phyloP scores from a whole-genome alignment of 2,888 invertebrate species.

The Abscondita cerata region DNA sequence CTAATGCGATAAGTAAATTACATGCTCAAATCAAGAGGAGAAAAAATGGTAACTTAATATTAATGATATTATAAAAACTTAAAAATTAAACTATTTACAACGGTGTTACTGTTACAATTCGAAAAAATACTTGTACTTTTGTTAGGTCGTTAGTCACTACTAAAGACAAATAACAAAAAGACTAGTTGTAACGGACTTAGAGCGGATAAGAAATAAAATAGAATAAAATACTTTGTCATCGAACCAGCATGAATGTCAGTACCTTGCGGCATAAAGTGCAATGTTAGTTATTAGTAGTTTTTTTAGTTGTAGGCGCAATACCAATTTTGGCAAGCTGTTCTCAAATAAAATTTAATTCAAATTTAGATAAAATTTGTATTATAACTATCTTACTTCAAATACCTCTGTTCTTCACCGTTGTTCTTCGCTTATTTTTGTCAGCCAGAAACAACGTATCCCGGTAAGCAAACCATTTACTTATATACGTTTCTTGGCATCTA shows the following conservation, averaged over 20 bases:
- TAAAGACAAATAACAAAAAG: no score
- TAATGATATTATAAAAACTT: neutral
- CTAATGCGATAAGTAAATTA: neutral
- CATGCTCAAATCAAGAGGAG: neutral
- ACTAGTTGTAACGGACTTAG: no score
- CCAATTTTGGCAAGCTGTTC: neutral
- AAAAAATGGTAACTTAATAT: neutral
- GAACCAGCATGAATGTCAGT: no score
- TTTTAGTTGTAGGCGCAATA: no score
- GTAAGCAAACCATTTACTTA: neutral
- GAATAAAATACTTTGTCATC: no score
- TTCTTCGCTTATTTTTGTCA: no score
- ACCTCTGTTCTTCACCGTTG: no score
- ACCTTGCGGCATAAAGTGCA: no score
- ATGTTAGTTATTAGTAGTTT: no score
- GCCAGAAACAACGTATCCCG: neutral
- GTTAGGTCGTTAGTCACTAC: no score
- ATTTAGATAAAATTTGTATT: neutral
- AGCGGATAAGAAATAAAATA: no score
- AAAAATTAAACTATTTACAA: neutral
- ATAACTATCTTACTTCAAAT: neutral
- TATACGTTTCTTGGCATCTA: neutral
- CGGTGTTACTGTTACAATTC: neutral
- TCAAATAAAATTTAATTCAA: neutral
- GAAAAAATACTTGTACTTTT: no score